These are phyloP conservation scores for Chloroceryle amazona DNA, from an alignment of 2,797 vertebrate genomes.

Conservation along the genomic window DNA sequence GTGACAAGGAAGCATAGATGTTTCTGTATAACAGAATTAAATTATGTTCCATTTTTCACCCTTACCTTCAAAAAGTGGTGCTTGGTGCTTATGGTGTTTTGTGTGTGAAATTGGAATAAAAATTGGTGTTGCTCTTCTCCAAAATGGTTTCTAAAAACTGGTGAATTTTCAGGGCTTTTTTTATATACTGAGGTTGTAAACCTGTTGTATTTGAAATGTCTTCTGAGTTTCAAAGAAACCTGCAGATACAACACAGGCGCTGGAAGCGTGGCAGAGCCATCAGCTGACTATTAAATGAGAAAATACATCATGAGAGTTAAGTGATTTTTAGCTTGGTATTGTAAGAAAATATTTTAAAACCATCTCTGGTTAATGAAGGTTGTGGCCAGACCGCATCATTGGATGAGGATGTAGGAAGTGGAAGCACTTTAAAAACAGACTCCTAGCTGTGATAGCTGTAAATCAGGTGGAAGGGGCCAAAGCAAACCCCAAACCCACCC, in stretches of 20 bases:
- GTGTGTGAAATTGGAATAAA: not conserved
- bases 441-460: not conserved
- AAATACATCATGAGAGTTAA: not conserved
- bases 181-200: not conserved
- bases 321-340: constrained; percentile 29
- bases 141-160: not conserved
- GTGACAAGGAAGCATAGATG: not conserved
- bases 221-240: not conserved
- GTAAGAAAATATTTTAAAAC: constrained; percentile 24
- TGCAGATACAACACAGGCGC: not conserved
- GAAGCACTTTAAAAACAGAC: not conserved
- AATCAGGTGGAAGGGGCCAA: not conserved
- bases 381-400: not conserved
- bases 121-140: not conserved
- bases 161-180: not conserved
- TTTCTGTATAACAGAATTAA: not conserved
- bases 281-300: not conserved
- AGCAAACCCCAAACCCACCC: not conserved
- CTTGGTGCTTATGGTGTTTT: not conserved
- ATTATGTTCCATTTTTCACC: not conserved
- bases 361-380: not conserved
- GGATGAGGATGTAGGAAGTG: not conserved
- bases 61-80: not conserved
- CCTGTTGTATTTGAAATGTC: not conserved
- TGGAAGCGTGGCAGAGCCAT: not conserved